These are phyloP conservation scores for Papilio dardanus DNA, from an alignment of 1,140 invertebrate genomes.

Conservation along the genomic window DNA sequence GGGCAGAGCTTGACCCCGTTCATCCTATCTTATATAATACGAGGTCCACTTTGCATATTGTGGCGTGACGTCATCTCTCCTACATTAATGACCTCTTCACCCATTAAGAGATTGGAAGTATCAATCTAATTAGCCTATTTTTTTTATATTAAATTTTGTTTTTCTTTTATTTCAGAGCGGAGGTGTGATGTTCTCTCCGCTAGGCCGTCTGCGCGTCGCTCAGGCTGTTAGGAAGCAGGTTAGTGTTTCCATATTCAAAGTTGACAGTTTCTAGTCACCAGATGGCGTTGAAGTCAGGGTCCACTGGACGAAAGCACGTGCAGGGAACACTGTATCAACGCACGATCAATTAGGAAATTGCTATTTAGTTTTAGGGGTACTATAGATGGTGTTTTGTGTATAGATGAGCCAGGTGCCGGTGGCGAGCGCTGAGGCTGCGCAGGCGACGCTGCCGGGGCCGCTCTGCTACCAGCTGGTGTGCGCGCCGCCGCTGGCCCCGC, in stretches of 20 bases:
- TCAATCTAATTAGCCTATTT: background rate
- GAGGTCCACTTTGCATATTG: slow-evolving; percentile 26
- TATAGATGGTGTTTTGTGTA: slow-evolving; percentile 41
- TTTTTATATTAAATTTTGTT: background rate
- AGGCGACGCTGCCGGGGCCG: slow-evolving; percentile 64
- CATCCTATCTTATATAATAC: slow-evolving; percentile 3
- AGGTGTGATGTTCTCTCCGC: slow-evolving; percentile 81
- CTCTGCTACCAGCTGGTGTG: slow-evolving; percentile 76
- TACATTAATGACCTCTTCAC: background rate
- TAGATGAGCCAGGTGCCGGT: slow-evolving; percentile 75
- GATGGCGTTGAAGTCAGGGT: no score
- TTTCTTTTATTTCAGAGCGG: slow-evolving; percentile 71
- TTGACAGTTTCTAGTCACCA: no score
- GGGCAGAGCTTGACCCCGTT: slow-evolving; percentile 3
- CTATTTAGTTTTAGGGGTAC: background rate
- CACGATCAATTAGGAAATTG: no score
- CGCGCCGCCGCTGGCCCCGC: slow-evolving; percentile 64
- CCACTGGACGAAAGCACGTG: no score
- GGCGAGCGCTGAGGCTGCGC: slow-evolving; percentile 62
- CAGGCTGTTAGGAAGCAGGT: slow-evolving; percentile 82
- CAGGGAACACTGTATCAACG: no score
- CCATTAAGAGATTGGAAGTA: background rate
- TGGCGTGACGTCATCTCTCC: background rate
- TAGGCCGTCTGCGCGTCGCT: slow-evolving; percentile 77
- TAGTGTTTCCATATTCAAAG: no score